Percentiles rank a stretch among this genome's conserved stretches.
phyloP scores from a whole-genome alignment of 2,888 invertebrate species.

The Diaprepes abbreviatus region DNA sequence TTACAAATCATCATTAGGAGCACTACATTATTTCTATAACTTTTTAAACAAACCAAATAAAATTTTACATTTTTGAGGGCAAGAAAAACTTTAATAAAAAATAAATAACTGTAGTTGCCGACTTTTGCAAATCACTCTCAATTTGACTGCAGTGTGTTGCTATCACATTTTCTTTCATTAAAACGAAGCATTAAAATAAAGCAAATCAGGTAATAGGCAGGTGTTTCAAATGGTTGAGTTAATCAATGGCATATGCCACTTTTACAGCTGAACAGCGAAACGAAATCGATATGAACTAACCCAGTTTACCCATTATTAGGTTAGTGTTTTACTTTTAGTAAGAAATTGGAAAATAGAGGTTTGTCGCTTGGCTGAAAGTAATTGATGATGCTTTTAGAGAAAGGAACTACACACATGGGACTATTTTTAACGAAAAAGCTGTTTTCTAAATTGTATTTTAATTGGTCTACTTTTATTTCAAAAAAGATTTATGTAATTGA shows the following conservation, averaged over 20 bases:
- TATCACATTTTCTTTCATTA: constrained; percentile 6
- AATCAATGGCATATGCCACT: constrained; percentile 6
- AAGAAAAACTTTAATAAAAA: too few relatives aligned
- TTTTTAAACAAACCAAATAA: too few relatives aligned
- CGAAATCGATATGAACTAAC: constrained; percentile 4
- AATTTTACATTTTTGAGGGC: too few relatives aligned
- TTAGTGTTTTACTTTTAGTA: constrained; percentile 13
- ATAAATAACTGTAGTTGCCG: too few relatives aligned
- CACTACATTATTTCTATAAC: too few relatives aligned
- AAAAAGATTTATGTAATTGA: too few relatives aligned
- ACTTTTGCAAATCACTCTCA: too few relatives aligned
- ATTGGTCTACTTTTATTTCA: too few relatives aligned
- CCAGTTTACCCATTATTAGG: constrained; percentile 10
- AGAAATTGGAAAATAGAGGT: constrained; percentile 15
- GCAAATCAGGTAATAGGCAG: constrained; percentile 9
- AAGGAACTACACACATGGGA: background rate
- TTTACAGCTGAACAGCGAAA: constrained; percentile 1
- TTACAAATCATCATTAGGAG: too few relatives aligned
- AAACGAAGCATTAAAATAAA: background rate
- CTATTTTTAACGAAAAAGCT: background rate
- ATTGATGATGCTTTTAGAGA: constrained; percentile 13
- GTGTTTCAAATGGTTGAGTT: constrained; percentile 11
- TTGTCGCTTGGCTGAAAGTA: background rate
- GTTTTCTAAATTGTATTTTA: background rate
- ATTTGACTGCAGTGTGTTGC: too few relatives aligned